Percentiles rank a stretch among this genome's conserved stretches.
These are phyloP conservation scores for Pionites leucogaster DNA, from an alignment of 2,113 vertebrate genomes.

Conservation along the genomic window DNA sequence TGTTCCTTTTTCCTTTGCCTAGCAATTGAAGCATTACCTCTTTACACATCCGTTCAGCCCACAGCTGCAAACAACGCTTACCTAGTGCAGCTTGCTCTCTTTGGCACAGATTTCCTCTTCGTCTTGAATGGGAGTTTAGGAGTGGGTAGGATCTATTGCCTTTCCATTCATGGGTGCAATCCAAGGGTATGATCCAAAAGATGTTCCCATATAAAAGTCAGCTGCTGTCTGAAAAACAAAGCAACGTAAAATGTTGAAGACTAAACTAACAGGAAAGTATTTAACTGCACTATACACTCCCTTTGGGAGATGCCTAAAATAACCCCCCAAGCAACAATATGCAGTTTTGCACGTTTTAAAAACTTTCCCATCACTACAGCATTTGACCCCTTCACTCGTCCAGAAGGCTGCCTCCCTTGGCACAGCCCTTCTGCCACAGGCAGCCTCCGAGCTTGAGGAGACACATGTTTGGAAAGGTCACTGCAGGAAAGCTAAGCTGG, in stretches of 20 bases:
- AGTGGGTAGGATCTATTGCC: neutral
- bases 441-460: neutral
- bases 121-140: neutral
- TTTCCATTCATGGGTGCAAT: neutral
- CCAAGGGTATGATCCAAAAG: neutral
- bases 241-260: neutral
- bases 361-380: neutral
- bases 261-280: neutral
- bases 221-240: neutral
- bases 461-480: neutral
- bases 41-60: neutral
- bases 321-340: neutral
- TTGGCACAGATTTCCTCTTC: neutral
- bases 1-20: neutral
- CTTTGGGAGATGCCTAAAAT: neutral
- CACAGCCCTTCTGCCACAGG: too few relatives aligned
- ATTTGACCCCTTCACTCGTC: neutral
- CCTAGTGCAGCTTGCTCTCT: neutral
- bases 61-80: neutral
- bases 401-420: neutral
- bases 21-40: neutral
- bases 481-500: neutral
- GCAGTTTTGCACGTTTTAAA: accelerated
- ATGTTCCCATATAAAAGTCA: neutral
- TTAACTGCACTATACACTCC: neutral